These are phyloP conservation scores for Empidonax alnorum DNA, from an alignment of 2,113 vertebrate genomes.

Conservation along the genomic window DNA sequence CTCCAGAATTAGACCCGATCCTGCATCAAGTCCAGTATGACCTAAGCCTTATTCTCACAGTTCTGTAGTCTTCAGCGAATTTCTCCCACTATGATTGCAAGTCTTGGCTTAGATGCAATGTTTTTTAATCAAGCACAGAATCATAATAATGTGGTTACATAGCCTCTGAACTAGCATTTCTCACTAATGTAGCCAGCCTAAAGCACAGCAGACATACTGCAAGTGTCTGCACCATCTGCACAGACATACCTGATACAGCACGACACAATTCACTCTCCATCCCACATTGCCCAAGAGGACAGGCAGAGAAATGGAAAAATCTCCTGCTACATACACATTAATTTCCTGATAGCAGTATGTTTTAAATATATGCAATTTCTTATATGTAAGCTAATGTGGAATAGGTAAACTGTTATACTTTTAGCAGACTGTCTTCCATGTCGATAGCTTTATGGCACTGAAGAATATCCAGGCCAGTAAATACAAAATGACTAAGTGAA, in stretches of 20 bases:
- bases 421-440: neutral
- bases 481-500: neutral
- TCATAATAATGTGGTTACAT: neutral
- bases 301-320: neutral
- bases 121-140: neutral
- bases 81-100: neutral
- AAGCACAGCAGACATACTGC: neutral
- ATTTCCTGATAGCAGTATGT: neutral
- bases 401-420: neutral
- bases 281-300: neutral
- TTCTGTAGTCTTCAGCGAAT: neutral
- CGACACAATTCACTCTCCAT: neutral
- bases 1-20: neutral
- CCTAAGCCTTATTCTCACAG: neutral
- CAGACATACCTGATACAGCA: neutral
- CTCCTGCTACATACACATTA: neutral
- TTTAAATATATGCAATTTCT: neutral
- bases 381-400: neutral
- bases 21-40: neutral
- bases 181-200: neutral
- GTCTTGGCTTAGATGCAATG: neutral
- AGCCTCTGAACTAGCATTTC: neutral
- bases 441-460: neutral
- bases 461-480: neutral
- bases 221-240: neutral